These are phyloP conservation scores for Scytalopus superciliaris DNA, from an alignment of 2,113 vertebrate genomes.

Conservation along the genomic window DNA sequence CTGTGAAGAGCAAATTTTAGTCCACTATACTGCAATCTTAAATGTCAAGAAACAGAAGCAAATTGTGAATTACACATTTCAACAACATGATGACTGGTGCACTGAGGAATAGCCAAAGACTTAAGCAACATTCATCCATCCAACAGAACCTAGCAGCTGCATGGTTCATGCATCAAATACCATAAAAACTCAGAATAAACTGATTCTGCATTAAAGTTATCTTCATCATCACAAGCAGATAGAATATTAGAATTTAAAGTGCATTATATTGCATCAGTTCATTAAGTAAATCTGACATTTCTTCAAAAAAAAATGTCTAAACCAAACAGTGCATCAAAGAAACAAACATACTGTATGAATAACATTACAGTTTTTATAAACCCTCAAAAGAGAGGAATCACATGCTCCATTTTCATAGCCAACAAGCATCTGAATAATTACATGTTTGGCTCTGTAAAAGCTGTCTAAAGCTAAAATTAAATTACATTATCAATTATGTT, in stretches of 20 bases:
- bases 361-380: neutral
- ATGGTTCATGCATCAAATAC: neutral
- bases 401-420: neutral
- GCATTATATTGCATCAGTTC: neutral
- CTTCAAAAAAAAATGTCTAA: neutral
- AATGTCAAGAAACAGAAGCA: neutral
- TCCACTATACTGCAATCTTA: neutral
- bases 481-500: neutral
- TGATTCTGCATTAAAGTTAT: neutral
- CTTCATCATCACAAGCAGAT: neutral
- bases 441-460: neutral
- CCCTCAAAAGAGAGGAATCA: neutral
- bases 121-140: neutral
- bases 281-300: neutral
- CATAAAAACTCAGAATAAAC: neutral
- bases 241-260: neutral
- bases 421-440: neutral
- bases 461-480: neutral
- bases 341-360: neutral
- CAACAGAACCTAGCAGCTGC: neutral
- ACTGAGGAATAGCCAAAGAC: neutral
- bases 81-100: neutral
- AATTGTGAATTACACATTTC: neutral
- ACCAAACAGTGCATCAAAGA: neutral
- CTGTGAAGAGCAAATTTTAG: neutral